phyloP scores from a whole-genome alignment of 2,888 invertebrate genomes.

The Andrena praecox region DNA sequence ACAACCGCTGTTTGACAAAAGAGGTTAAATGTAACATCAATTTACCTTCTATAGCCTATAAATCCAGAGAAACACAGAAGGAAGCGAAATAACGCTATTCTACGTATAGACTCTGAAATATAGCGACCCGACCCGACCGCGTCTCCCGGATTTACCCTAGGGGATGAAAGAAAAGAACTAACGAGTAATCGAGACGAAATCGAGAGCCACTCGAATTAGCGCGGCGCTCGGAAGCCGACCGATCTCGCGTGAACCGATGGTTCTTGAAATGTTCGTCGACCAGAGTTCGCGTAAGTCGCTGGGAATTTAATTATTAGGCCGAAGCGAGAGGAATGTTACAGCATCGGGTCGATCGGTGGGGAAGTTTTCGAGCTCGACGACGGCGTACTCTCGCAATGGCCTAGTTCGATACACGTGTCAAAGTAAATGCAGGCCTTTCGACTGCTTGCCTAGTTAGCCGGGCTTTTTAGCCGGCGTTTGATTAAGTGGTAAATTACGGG shows the following conservation, averaged over 20 bases:
- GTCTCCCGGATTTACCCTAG: too few relatives aligned
- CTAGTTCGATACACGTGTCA: slow-evolving; percentile 60
- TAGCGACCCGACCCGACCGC: too few relatives aligned
- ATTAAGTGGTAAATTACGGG: slow-evolving; percentile 52
- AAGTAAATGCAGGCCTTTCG: slow-evolving; percentile 41
- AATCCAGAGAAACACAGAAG: too few relatives aligned
- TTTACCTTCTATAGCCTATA: too few relatives aligned
- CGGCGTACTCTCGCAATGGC: slow-evolving; percentile 13
- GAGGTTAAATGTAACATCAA: too few relatives aligned
- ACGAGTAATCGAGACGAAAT: slow-evolving; percentile 21
- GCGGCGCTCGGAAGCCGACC: neutral
- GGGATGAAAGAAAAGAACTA: neutral
- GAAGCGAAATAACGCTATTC: too few relatives aligned
- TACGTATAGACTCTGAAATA: too few relatives aligned
- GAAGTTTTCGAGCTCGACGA: slow-evolving; percentile 32
- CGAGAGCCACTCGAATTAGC: slow-evolving; percentile 3
- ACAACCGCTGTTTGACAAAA: too few relatives aligned
- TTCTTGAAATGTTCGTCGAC: slow-evolving; percentile 43
- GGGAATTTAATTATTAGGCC: slow-evolving; percentile 51
- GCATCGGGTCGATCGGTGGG: neutral
- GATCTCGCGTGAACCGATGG: neutral
- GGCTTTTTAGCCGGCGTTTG: slow-evolving; percentile 62
- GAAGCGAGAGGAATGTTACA: slow-evolving; percentile 19
- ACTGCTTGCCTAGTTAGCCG: slow-evolving; percentile 57
- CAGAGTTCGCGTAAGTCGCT: slow-evolving; percentile 34